Percentiles rank a stretch among this genome's conserved stretches.
These are phyloP conservation scores for Siphamia tubifer DNA, from an alignment of 2,113 vertebrate genomes.

Conservation along the genomic window DNA sequence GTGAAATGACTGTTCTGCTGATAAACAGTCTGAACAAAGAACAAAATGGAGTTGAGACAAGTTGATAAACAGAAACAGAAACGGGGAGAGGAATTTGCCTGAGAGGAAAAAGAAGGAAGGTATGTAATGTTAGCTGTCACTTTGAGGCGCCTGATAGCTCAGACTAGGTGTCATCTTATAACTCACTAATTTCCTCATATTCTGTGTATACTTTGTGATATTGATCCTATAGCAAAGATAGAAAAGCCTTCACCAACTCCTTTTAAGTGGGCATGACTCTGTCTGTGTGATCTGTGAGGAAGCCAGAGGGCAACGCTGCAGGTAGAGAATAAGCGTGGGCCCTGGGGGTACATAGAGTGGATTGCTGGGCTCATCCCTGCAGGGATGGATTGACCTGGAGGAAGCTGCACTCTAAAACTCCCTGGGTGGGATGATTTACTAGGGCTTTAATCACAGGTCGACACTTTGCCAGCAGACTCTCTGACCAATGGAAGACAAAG, in stretches of 20 bases:
- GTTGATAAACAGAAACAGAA: conserved; percentile 28
- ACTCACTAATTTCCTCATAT: conserved; percentile 23
- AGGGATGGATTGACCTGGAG: conserved; percentile 25
- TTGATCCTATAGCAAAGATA: not conserved
- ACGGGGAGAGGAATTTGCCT: conserved; percentile 83
- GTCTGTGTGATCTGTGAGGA: not conserved
- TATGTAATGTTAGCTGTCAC: conserved; percentile 69
- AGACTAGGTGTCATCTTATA: conserved; percentile 48
- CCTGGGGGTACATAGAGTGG: conserved; percentile 2
- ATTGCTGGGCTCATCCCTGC: conserved; percentile 24
- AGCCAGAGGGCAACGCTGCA: not conserved
- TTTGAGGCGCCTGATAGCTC: conserved; percentile 63
- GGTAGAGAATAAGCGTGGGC: conserved; percentile 4
- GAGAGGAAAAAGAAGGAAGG: conserved; percentile 79
- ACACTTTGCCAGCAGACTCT: conserved; percentile 41
- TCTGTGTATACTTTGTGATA: not conserved
- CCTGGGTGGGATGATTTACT: conserved; percentile 74
- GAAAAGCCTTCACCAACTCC: not conserved
- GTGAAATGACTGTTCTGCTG: not conserved
- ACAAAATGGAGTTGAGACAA: not conserved
- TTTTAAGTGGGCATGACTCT: not conserved
- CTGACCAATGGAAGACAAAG: conserved; percentile 53
- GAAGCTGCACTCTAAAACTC: conserved; percentile 20
- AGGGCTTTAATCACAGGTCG: conserved; percentile 66
- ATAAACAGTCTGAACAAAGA: too few relatives aligned